Evolutionary conservation across 2,797 vertebrate species (phyloP).

Genomic region (Perodicticus potto): DNA sequence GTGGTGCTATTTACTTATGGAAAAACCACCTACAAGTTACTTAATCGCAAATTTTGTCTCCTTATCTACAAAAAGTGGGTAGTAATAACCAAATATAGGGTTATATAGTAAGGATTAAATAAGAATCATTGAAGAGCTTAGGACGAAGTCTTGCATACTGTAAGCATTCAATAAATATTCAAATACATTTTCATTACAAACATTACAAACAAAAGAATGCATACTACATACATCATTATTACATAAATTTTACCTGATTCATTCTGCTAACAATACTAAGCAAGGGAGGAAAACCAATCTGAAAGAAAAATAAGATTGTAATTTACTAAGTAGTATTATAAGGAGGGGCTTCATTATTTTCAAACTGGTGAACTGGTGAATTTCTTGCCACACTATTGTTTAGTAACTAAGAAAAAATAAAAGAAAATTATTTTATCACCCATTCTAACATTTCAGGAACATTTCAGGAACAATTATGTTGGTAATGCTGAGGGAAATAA

Average conservation of each 20-base stretch:
- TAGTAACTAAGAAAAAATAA: slow-evolving; percentile 34
- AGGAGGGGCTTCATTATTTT: background rate
- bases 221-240: background rate
- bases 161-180: slow-evolving; percentile 29
- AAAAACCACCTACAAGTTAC: slow-evolving; percentile 36
- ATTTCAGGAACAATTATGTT: background rate
- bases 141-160: background rate
- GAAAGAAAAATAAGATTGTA: slow-evolving; percentile 76
- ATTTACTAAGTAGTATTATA: slow-evolving; percentile 33
- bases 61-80: background rate
- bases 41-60: background rate
- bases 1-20: background rate
- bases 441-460: slow-evolving; percentile 38
- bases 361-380: slow-evolving; percentile 26
- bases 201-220: slow-evolving; percentile 35
- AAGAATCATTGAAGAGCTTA: slow-evolving; percentile 8
- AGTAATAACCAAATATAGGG: background rate
- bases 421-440: background rate
- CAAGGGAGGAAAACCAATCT: slow-evolving; percentile 98
- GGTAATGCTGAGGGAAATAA: slow-evolving; percentile 19
- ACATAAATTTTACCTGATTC: slow-evolving; percentile 92
- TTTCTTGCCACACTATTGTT: background rate
- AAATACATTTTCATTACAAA: background rate
- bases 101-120: background rate
- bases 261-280: slow-evolving; percentile 97